These are phyloP conservation scores for Pterocles gutturalis DNA, from an alignment of 2,113 vertebrate species.

Conservation along the genomic window DNA sequence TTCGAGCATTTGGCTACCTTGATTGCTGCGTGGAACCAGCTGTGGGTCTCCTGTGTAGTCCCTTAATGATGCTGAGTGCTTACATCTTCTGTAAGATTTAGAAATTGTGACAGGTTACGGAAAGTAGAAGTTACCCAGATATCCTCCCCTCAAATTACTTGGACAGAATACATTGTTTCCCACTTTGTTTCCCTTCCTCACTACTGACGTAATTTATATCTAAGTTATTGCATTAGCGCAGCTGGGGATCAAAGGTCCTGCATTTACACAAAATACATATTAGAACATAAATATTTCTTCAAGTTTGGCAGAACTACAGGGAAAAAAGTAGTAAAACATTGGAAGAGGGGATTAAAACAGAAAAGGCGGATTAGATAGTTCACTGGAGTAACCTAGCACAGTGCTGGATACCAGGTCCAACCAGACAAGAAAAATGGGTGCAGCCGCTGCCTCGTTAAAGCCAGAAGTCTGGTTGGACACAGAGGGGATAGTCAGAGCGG, in stretches of 20 bases:
- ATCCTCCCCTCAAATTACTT: not conserved
- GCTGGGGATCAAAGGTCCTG: not conserved
- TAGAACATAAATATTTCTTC: not conserved
- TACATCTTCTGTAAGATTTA: not conserved
- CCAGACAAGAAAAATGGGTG: not conserved
- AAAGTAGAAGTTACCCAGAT: not conserved
- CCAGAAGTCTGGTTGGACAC: not conserved
- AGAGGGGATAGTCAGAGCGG: accelerated
- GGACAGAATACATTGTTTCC: not conserved
- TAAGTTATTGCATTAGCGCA: not conserved
- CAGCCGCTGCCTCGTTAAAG: not conserved
- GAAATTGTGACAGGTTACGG: not conserved
- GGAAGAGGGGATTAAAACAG: not conserved
- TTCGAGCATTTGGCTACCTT: not conserved
- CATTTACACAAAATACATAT: not conserved
- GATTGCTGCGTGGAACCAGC: not conserved
- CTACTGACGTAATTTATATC: not conserved
- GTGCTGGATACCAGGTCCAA: not conserved
- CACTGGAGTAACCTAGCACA: not conserved
- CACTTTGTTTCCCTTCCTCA: not conserved
- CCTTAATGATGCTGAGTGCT: not conserved
- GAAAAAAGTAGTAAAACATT: not conserved
- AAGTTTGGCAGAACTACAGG: not conserved
- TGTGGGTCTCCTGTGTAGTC: not conserved
- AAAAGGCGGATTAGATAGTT: not conserved